Conservation (phyloP, 2,888 invertebrate genomes). For the Parascotia fuliginaria region DNA sequence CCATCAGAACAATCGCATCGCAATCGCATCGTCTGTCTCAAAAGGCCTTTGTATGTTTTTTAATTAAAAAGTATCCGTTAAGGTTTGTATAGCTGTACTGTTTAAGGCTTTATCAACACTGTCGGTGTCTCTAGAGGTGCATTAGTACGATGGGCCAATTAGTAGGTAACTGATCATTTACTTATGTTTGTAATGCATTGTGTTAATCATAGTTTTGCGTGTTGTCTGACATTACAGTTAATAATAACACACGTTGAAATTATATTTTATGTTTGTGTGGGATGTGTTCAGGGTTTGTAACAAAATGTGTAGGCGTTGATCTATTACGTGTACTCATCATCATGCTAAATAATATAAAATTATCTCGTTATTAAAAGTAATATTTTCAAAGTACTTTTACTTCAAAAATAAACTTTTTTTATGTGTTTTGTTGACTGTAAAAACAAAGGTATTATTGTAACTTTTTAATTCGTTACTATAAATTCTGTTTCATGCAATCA, state of each 20-base stretch:
- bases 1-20: not conserved
- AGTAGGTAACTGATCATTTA: not conserved
- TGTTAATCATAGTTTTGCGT: slow-evolving; percentile 29
- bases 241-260: not conserved
- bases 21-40: not conserved
- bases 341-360: no score
- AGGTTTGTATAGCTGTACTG: slow-evolving; percentile 20
- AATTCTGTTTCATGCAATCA: no score
- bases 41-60: slow-evolving; percentile 9
- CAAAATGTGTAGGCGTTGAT: not conserved
- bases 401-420: no score
- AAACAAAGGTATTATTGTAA: no score
- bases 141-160: slow-evolving; percentile 13
- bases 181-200: not conserved
- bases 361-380: no score
- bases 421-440: no score
- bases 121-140: slow-evolving; percentile 1
- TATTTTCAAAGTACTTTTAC: no score
- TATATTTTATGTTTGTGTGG: not conserved
- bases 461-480: no score
- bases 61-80: slow-evolving; percentile 26
- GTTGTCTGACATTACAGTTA: slow-evolving; percentile 13
- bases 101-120: slow-evolving; percentile 1
- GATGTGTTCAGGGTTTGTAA: not conserved
- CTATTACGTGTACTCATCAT: no score